Conservation (phyloP, 2,113 vertebrate species). For the Crocuta crocuta region DNA sequence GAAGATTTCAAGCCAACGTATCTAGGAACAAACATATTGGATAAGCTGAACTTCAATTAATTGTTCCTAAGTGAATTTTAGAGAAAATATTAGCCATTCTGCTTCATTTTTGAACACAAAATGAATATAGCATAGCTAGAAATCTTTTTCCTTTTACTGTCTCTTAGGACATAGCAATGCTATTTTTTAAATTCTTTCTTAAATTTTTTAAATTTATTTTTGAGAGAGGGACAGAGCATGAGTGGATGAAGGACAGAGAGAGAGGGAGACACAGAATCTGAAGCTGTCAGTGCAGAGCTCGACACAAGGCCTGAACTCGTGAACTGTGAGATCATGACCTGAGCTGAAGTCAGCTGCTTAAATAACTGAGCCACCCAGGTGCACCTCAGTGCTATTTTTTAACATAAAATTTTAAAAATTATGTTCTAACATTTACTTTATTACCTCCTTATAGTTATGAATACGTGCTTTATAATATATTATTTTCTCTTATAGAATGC, state of each 20-base stretch:
- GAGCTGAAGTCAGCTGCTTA: no score
- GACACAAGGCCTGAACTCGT: no score
- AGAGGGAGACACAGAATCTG: no score
- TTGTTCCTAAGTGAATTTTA: conserved; percentile 35
- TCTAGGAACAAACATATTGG: neutral
- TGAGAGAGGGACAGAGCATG: no score
- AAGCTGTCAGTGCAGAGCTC: no score
- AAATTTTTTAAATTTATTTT: no score
- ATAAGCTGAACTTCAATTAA: conserved; percentile 39
- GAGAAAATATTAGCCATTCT: neutral
- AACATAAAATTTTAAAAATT: conserved; percentile 54
- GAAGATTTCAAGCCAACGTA: conserved; percentile 70
- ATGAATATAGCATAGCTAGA: conserved; percentile 1
- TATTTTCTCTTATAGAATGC: neutral
- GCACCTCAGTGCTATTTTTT: no score
- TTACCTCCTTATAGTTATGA: conserved; percentile 19
- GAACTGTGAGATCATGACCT: no score
- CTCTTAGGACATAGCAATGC: neutral
- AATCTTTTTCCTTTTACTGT: conserved; percentile 35
- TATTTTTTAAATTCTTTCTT: neutral
- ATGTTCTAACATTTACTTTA: conserved; percentile 38
- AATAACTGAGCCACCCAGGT: no score
- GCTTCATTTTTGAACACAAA: conserved; percentile 39
- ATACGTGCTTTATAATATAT: conserved; percentile 3
- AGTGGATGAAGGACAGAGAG: no score